Evolutionary conservation across 2,888 invertebrate species (phyloP).

Genomic region (Pecten maximus): DNA sequence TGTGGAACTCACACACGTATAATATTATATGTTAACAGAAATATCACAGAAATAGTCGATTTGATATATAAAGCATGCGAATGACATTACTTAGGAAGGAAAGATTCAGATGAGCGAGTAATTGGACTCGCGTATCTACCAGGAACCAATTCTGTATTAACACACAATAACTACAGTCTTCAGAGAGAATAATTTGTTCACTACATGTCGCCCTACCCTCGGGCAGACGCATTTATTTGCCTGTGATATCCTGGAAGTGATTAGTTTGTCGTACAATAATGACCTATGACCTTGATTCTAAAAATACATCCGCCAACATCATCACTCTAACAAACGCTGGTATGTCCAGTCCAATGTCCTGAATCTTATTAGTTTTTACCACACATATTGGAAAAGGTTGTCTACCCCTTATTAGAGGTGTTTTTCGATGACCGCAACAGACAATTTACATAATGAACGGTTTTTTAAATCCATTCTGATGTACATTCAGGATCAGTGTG

Average conservation of each 20-base stretch:
- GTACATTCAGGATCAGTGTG: too few species aligned
- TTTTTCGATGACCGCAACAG: too few species aligned
- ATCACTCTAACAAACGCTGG: not conserved
- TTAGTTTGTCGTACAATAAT: slow-evolving; percentile 7
- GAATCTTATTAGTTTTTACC: not conserved
- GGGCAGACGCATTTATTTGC: not conserved
- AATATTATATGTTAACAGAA: not conserved
- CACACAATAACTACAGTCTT: not conserved
- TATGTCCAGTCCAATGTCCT: not conserved
- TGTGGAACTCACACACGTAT: too few species aligned
- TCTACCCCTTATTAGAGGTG: too few species aligned
- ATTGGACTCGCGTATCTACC: not conserved
- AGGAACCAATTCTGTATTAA: not conserved
- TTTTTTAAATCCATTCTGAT: too few species aligned
- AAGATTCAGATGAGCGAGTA: not conserved
- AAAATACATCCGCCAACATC: not conserved
- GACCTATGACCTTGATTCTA: not conserved
- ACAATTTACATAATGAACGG: too few species aligned
- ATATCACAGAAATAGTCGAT: not conserved
- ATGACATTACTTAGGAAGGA: not conserved
- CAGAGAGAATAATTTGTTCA: not conserved
- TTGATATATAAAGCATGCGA: not conserved
- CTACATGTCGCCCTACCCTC: not conserved
- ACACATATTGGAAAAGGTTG: not conserved
- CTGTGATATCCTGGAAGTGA: not conserved